A percentile compares a stretch with the other conserved stretches of the same genome.
phyloP scores from a whole-genome alignment of 2,797 vertebrate species.

The Megalops cyprinoides region DNA sequence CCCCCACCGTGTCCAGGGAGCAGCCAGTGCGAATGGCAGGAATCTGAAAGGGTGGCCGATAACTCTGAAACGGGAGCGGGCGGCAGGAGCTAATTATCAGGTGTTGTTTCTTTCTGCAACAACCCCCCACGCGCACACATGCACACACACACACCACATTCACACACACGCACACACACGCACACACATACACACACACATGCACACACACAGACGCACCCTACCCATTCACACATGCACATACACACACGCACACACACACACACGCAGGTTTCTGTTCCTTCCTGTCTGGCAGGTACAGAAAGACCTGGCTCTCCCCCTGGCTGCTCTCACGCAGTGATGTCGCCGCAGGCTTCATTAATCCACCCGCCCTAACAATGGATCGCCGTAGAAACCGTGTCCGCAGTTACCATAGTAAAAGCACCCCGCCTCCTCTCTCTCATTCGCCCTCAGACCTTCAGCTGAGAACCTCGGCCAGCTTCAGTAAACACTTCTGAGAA shows the following conservation, averaged over 20 bases:
- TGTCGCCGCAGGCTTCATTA: conserved; percentile 27
- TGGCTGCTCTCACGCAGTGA: conserved; percentile 21
- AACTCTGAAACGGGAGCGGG: conserved; percentile 24
- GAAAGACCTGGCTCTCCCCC: not conserved
- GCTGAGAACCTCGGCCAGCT: not conserved
- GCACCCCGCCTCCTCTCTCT: not conserved
- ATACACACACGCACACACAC: not conserved
- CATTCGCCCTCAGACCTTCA: not conserved
- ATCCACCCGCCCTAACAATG: conserved; percentile 18
- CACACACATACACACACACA: too few relatives aligned
- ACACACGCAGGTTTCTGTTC: not conserved
- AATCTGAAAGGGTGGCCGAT: conserved; percentile 14
- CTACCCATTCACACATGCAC: too few relatives aligned
- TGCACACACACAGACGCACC: too few relatives aligned
- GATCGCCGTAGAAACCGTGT: conserved; percentile 17
- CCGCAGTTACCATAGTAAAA: conserved; percentile 27
- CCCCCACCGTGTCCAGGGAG: conserved; percentile 26
- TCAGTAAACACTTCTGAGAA: not conserved
- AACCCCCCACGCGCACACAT: too few relatives aligned
- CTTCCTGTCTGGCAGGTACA: not conserved
- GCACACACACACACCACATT: too few relatives aligned
- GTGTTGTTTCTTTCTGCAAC: conserved; percentile 12
- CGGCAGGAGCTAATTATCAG: conserved; percentile 38
- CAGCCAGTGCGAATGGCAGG: conserved; percentile 23
- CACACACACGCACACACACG: too few relatives aligned